Conservation (phyloP, 1,140 invertebrate species). For the Temnothorax nylanderi region DNA sequence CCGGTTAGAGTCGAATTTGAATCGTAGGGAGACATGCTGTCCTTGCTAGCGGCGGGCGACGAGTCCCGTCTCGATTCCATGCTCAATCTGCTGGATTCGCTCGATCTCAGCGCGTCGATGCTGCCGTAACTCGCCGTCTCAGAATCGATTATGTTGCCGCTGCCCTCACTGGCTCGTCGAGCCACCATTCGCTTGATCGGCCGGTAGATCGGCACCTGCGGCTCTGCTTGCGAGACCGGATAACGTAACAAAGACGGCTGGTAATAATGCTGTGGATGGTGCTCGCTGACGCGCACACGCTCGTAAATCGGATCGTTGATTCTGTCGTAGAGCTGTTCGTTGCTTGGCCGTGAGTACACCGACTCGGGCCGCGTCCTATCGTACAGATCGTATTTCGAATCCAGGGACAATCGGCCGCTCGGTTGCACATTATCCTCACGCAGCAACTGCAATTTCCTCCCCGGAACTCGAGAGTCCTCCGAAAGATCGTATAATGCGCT, state of each 20-base stretch:
- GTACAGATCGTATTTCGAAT: slow-evolving; percentile 75
- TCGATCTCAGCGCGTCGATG: slow-evolving; percentile 77
- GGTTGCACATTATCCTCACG: slow-evolving; percentile 10
- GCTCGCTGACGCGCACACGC: slow-evolving; percentile 75
- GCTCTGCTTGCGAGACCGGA: slow-evolving; percentile 83
- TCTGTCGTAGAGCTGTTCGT: slow-evolving; percentile 83
- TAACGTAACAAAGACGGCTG: slow-evolving; percentile 67
- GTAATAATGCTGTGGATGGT: slow-evolving; percentile 34
- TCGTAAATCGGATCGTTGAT: slow-evolving; percentile 84
- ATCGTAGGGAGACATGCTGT: slow-evolving; percentile 88
- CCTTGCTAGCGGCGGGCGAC: slow-evolving; percentile 87
- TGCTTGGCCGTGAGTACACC: slow-evolving; percentile 75
- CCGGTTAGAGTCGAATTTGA: slow-evolving; percentile 89
- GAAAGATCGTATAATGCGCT: slow-evolving; percentile 39
- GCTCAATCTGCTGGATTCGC: slow-evolving; percentile 80
- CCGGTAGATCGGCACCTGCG: slow-evolving; percentile 85
- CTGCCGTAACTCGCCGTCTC: slow-evolving; percentile 80
- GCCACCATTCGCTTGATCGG: slow-evolving; percentile 79
- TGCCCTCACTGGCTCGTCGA: slow-evolving; percentile 86
- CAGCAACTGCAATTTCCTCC: slow-evolving; percentile 46
- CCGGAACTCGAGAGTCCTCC: slow-evolving; percentile 12
- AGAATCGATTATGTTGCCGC: slow-evolving; percentile 80
- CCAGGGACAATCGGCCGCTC: slow-evolving; percentile 25
- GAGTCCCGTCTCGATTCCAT: slow-evolving; percentile 87
- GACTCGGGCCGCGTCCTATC: slow-evolving; percentile 74